A percentile compares a stretch with the other conserved stretches of the same genome.
Evolutionary conservation across 2,113 vertebrate species (phyloP).

Genomic region (Sylvietta virens): DNA sequence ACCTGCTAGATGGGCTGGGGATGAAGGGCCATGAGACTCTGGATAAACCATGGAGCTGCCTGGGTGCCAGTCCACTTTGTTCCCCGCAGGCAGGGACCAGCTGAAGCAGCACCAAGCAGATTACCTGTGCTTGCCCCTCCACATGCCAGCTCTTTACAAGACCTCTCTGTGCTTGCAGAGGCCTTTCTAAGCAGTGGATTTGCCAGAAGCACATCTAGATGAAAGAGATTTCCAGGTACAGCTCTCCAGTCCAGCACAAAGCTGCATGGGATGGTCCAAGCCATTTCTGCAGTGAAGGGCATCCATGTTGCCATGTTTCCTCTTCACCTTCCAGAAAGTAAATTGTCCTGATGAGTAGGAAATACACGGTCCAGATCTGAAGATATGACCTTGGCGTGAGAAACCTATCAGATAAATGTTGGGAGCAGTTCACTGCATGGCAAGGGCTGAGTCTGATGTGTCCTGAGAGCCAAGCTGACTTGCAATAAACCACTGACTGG

Average conservation of each 20-base stretch:
- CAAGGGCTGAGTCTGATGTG: background rate
- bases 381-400: background rate
- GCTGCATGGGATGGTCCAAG: accelerated
- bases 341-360: background rate
- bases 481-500: background rate
- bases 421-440: accelerated
- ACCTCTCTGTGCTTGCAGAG: background rate
- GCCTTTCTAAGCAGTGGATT: background rate
- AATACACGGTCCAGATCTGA: background rate
- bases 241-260: background rate
- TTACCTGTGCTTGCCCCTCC: background rate
- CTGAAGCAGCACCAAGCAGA: background rate
- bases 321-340: background rate
- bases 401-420: accelerated
- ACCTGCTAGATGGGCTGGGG: background rate
- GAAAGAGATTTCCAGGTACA: background rate
- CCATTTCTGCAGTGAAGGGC: background rate
- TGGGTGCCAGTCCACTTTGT: background rate
- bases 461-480: background rate
- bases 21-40: background rate
- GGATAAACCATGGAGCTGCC: background rate
- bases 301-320: accelerated
- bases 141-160: background rate
- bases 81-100: background rate
- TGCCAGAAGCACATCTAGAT: background rate